phyloP scores from a whole-genome alignment of 37 sponge, comb jelly and placozoan species.

The Beroe ovata region DNA sequence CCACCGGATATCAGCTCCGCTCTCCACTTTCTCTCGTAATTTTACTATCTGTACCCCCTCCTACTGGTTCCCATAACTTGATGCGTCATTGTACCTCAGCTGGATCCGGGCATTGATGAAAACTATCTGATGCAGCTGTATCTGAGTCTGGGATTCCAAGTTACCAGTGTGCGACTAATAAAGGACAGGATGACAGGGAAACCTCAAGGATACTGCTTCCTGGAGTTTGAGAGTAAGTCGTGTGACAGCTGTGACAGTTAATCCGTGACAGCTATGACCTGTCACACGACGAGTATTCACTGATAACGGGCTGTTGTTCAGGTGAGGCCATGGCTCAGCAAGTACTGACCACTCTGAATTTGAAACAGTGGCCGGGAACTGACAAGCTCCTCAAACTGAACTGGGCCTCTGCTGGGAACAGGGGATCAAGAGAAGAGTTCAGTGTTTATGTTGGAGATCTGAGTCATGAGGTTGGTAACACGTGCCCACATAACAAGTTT shows the following conservation, averaged over 20 bases:
- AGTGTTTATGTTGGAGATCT: conserved; percentile 50
- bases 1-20: neutral
- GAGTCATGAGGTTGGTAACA: neutral
- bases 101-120: conserved; percentile 32
- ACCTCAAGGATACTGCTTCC: conserved; percentile 62
- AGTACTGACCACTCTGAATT: neutral
- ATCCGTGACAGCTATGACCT: no score
- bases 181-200: conserved; percentile 33
- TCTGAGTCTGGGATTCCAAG: neutral
- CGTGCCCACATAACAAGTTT: no score
- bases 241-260: no score
- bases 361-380: conserved; percentile 44
- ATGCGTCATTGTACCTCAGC: neutral
- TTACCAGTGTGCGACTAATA: conserved; percentile 22
- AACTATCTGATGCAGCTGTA: conserved; percentile 20
- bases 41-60: neutral
- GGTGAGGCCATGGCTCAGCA: conserved; percentile 11
- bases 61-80: neutral
- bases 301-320: no score
- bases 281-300: no score
- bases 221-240: conserved; percentile 52
- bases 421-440: neutral
- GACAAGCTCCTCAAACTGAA: conserved; percentile 33
- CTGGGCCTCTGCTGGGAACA: conserved; percentile 7
- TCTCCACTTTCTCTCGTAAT: no score